Conservation (phyloP, 1,140 invertebrate species). For the Drosophila pachea region DNA sequence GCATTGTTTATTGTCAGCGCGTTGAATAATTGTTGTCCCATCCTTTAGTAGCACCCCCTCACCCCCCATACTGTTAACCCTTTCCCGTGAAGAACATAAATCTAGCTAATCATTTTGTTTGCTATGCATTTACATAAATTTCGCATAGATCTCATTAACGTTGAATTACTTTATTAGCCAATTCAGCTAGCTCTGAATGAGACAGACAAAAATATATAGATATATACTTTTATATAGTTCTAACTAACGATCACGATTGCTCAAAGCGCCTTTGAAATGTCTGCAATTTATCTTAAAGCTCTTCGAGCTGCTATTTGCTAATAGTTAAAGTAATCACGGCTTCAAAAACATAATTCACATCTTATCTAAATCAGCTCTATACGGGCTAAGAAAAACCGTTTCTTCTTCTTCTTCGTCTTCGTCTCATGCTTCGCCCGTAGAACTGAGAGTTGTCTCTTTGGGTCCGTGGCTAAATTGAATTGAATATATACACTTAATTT, state of each 20-base stretch:
- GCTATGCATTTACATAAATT: slow-evolving; percentile 37
- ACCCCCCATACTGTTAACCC: background rate
- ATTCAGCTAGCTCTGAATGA: background rate
- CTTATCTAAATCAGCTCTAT: no score
- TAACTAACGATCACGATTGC: no score
- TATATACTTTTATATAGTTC: no score
- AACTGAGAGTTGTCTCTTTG: background rate
- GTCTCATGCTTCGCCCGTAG: no score
- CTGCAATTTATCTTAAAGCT: no score
- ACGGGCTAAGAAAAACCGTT: no score
- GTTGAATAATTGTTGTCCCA: slow-evolving; percentile 49
- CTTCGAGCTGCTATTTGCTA: no score
- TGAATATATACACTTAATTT: background rate
- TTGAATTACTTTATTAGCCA: slow-evolving; percentile 4
- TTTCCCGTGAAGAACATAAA: slow-evolving; percentile 1
- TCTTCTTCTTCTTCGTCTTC: no score
- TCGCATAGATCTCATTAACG: slow-evolving; percentile 5
- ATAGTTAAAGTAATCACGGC: no score
- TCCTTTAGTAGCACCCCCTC: background rate
- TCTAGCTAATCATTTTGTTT: slow-evolving; percentile 40
- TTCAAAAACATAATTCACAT: no score
- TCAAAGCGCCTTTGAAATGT: no score
- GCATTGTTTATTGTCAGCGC: slow-evolving; percentile 52
- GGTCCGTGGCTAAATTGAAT: background rate
- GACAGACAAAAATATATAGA: no score